A percentile compares a stretch with the other conserved stretches of the same genome.
These are phyloP conservation scores for Sphenodon punctatus DNA, from an alignment of 2,797 vertebrate genomes.

Conservation along the genomic window DNA sequence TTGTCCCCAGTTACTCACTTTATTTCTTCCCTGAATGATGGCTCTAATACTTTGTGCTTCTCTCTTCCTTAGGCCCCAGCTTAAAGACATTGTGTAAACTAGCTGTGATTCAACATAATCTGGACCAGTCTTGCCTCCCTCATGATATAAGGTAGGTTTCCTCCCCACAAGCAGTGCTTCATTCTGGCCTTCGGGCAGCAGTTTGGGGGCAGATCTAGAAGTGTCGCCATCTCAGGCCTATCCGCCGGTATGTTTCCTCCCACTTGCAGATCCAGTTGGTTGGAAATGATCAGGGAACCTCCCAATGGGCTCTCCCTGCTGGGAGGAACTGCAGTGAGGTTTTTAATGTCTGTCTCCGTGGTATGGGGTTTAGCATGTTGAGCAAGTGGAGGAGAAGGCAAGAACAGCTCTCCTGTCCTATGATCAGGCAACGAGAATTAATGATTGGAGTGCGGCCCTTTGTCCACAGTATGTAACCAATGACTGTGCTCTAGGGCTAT, in stretches of 20 bases:
- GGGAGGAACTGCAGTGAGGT: too few species aligned
- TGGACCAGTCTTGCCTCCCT: conserved; percentile 97
- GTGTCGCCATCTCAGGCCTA: too few species aligned
- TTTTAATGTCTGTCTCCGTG: too few species aligned
- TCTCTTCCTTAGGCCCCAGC: conserved; percentile 84
- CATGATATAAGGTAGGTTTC: conserved; percentile 92
- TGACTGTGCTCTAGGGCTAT: not conserved
- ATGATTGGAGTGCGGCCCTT: not conserved
- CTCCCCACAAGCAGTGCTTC: not conserved
- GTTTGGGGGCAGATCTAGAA: too few species aligned
- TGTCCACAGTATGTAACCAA: not conserved
- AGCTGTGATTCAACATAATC: conserved; percentile 96
- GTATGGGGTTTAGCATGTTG: too few species aligned
- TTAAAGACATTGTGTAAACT: conserved; percentile 98
- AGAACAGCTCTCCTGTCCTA: not conserved
- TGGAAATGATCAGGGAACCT: not conserved
- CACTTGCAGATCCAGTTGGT: not conserved
- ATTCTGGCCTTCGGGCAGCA: not conserved
- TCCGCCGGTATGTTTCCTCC: too few species aligned
- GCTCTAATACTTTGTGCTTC: not conserved
- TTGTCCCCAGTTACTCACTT: not conserved
- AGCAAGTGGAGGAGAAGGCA: too few species aligned
- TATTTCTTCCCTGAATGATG: not conserved
- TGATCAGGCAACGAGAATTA: not conserved
- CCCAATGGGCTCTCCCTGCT: not conserved